phyloP scores from a whole-genome alignment of 2,113 vertebrate genomes.

The Geococcyx californianus region DNA sequence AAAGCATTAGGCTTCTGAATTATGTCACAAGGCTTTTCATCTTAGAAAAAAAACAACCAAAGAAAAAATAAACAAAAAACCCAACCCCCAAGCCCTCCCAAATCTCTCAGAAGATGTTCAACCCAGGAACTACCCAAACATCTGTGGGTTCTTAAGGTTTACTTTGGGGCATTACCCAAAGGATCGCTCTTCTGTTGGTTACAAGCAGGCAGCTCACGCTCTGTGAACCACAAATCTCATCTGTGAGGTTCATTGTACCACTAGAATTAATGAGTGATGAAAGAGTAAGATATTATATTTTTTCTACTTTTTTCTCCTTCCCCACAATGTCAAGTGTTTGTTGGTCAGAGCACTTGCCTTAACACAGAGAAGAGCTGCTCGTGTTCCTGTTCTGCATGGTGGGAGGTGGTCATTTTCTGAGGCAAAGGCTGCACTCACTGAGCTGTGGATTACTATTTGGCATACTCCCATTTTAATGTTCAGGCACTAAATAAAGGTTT shows the following conservation, averaged over 20 bases:
- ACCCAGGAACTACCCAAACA: not conserved
- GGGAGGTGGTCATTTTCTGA: not conserved
- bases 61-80: not conserved
- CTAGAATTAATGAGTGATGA: not conserved
- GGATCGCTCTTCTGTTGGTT: not conserved
- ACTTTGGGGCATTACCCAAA: not conserved
- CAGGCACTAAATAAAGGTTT: not conserved
- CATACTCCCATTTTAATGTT: not conserved
- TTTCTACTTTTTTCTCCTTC: not conserved
- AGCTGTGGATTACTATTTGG: not conserved
- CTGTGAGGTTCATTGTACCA: not conserved
- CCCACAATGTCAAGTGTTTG: not conserved
- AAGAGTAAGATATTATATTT: not conserved
- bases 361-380: not conserved
- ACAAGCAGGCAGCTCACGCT: not conserved
- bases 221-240: not conserved
- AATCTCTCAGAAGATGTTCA: not conserved
- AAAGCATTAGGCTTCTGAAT: not conserved
- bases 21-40: not conserved
- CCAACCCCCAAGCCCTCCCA: not conserved
- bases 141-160: not conserved
- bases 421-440: not conserved
- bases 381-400: not conserved
- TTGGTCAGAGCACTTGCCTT: not conserved
- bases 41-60: not conserved